Conservation (phyloP, 2,888 invertebrate genomes). For the Holacanthella duospinosa region DNA sequence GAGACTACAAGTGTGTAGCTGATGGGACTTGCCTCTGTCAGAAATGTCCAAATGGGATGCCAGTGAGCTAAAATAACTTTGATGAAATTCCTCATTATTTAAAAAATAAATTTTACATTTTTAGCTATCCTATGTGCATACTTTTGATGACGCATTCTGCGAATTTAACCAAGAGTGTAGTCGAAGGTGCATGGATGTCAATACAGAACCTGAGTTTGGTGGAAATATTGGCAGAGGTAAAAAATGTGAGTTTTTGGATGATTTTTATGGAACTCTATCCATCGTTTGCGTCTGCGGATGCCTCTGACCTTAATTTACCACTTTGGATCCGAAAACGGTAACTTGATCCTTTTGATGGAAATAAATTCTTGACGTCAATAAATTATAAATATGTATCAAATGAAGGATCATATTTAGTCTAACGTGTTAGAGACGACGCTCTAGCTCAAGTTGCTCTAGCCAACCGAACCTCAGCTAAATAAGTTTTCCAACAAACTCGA, state of each 20-base stretch:
- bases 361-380: too few relatives aligned
- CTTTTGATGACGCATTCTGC: conserved; percentile 3
- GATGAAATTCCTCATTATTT: neutral
- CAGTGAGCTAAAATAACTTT: neutral
- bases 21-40: conserved; percentile 4
- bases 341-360: too few relatives aligned
- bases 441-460: too few relatives aligned
- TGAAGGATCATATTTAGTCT: too few relatives aligned
- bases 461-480: too few relatives aligned
- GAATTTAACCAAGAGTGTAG: conserved; percentile 9
- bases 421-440: too few relatives aligned
- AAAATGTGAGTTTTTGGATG: conserved; percentile 4
- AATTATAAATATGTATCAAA: too few relatives aligned
- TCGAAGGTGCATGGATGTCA: conserved; percentile 7
- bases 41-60: conserved; percentile 4
- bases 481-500: too few relatives aligned
- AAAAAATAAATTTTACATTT: neutral
- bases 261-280: neutral
- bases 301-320: too few relatives aligned
- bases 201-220: conserved; percentile 2
- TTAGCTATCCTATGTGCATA: neutral
- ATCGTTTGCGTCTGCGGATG: conserved; percentile 2
- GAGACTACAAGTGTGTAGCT: neutral
- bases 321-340: too few relatives aligned
- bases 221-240: conserved; percentile 6